Base-by-base conservation (phyloP, 2,113 vertebrate genomes). In the Eretmochelys imbricata region DNA sequence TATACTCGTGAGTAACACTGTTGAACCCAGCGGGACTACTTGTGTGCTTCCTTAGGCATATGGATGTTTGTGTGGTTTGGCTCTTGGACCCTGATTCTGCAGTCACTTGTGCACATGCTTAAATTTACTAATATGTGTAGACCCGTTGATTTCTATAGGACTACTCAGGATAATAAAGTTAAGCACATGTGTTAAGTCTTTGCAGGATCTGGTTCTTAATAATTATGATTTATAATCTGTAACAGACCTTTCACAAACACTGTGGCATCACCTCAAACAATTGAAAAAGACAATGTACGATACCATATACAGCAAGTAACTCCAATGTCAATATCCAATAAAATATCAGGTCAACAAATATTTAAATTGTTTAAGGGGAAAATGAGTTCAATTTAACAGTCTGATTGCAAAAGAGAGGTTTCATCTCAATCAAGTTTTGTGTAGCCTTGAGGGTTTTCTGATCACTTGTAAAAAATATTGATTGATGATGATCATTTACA, bases 401-500 rank as follows among this genome's bases (percentile, higher is more conserved):
- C 75, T 89, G 62, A 81, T 90, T 90, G 87, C 79, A 97, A 93
- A 90, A 46, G 88, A 81, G 80, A 91, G 82, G 42, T 76, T 95
- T 94, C 0, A 1, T 93, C 96, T 95, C 78, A 82, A 81, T 95
- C 69, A 86, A 93, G 48, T 93, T 94, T 90, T 53, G 49, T 94
- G 82, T 93, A 94, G 91, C 80, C 87, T 89, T 31, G 65, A 87
- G 94, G 85, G 59, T 87, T 94, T 95, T 95, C 81, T 95, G 92
- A 96, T 95, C 91, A 69, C 89, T 92, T 91, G 85, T 93, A 91
- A 59, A 91, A 92, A 96, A 93, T 95, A 88, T 88, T 96, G 95
- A 97, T 96, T 95, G 96, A 97, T 94, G 96, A 84, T 92, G 87
- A 89, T 94, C 3, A 96, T 97, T 97, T 97, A 94, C 85, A 97